phyloP scores from a whole-genome alignment of 2,797 vertebrate species.

The Mustela erminea region DNA sequence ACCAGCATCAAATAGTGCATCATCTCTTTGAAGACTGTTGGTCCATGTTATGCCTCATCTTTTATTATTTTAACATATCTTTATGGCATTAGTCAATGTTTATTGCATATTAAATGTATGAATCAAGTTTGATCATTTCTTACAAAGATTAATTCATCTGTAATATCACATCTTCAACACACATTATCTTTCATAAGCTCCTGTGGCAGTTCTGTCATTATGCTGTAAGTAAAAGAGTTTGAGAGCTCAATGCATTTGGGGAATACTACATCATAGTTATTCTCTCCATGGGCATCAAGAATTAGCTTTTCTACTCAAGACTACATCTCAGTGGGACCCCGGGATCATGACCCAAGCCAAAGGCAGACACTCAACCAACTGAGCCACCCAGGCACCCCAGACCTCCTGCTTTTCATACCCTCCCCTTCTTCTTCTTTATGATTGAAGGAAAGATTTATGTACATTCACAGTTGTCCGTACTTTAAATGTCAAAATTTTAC shows the following conservation, averaged over 20 bases:
- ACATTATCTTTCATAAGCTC: neutral
- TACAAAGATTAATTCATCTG: constrained; percentile 54
- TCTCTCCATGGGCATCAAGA: neutral
- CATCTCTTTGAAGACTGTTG: neutral
- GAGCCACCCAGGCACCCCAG: no score
- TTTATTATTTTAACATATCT: constrained; percentile 53
- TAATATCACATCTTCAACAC: constrained; percentile 21
- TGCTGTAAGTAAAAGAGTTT: neutral
- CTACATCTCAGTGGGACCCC: neutral
- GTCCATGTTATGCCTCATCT: neutral
- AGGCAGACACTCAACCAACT: no score
- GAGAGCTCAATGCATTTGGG: neutral
- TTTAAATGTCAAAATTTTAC: constrained; percentile 3
- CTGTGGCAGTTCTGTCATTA: neutral
- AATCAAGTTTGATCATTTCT: constrained; percentile 80
- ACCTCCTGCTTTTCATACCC: no score
- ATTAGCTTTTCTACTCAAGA: neutral
- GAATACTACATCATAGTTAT: neutral
- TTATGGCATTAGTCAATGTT: constrained; percentile 71
- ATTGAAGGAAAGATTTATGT: neutral
- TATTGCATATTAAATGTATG: constrained; percentile 59
- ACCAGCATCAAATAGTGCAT: neutral
- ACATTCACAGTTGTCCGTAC: neutral
- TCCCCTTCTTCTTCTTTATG: no score
- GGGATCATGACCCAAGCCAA: no score